phyloP scores from a whole-genome alignment of 2,888 invertebrate species.

The Calephelis perditalis region DNA sequence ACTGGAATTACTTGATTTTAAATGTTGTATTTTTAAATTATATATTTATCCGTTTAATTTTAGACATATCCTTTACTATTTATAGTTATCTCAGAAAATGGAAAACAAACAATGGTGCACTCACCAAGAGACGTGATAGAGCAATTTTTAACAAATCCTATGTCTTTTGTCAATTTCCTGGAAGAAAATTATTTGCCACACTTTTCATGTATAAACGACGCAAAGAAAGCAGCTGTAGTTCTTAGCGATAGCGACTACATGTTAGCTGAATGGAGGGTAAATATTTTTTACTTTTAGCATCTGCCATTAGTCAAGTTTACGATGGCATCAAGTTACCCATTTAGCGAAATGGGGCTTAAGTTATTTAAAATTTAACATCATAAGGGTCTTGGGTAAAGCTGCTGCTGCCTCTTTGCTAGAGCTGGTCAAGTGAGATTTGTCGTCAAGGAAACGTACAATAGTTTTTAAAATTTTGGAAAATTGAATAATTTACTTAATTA shows the following conservation, averaged over 20 bases:
- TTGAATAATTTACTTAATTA: too few species aligned
- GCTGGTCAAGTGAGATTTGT: too few species aligned
- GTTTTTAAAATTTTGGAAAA: too few species aligned
- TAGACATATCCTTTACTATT: background rate
- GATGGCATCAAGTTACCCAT: too few species aligned
- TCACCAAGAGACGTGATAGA: slow-evolving; percentile 82
- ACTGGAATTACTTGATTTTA: too few species aligned
- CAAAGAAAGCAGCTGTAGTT: slow-evolving; percentile 78
- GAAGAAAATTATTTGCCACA: slow-evolving; percentile 87
- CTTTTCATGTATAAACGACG: slow-evolving; percentile 81
- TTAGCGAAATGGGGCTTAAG: too few species aligned
- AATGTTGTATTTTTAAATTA: background rate
- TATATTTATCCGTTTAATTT: background rate
- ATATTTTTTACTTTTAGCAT: slow-evolving; percentile 23
- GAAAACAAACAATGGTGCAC: slow-evolving; percentile 47
- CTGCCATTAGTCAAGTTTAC: too few species aligned
- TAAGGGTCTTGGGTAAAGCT: too few species aligned
- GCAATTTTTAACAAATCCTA: slow-evolving; percentile 82
- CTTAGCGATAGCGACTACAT: slow-evolving; percentile 85
- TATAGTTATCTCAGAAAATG: slow-evolving; percentile 27
- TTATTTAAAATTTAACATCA: too few species aligned
- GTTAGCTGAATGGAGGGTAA: slow-evolving; percentile 81
- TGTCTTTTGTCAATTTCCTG: slow-evolving; percentile 82
- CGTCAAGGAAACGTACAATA: too few species aligned
- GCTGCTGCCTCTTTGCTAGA: too few species aligned